These are phyloP conservation scores for Palythoa grandis DNA, from an alignment of 92 coral and sea anemone genomes.

Conservation along the genomic window DNA sequence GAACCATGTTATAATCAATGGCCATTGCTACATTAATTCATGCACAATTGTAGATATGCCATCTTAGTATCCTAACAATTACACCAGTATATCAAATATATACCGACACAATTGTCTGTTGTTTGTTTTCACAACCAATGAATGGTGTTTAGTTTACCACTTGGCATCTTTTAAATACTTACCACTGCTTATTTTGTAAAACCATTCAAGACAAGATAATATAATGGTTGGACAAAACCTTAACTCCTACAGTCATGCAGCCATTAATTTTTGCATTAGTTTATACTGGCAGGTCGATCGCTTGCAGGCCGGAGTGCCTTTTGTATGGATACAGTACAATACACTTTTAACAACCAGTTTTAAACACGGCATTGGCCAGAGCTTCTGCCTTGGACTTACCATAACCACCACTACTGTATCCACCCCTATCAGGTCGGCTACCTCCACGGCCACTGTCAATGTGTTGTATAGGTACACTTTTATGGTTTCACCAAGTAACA, in stretches of 20 bases:
- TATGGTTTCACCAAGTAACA: conserved; percentile 51
- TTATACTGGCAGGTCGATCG: conserved; percentile 19
- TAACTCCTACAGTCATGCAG: neutral
- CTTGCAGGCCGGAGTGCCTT: conserved; percentile 37
- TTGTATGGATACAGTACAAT: conserved; percentile 41
- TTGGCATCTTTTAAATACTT: neutral
- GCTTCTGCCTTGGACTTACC: conserved; percentile 52
- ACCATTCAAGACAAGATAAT: neutral
- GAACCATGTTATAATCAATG: neutral
- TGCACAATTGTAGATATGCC: neutral
- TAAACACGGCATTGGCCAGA: conserved; percentile 47
- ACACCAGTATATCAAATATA: neutral
- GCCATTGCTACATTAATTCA: neutral
- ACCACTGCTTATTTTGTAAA: neutral
- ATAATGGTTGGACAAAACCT: neutral
- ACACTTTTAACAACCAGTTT: conserved; percentile 41
- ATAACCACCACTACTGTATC: conserved; percentile 53
- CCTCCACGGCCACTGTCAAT: conserved; percentile 48
- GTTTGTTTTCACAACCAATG: neutral
- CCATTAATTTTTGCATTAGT: neutral
- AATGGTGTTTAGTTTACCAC: neutral
- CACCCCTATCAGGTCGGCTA: conserved; percentile 51
- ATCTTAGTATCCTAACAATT: neutral
- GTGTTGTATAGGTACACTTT: conserved; percentile 48
- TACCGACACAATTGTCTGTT: neutral